These are phyloP conservation scores for Myiozetetes cayanensis DNA, from an alignment of 2,113 vertebrate genomes.

Conservation along the genomic window DNA sequence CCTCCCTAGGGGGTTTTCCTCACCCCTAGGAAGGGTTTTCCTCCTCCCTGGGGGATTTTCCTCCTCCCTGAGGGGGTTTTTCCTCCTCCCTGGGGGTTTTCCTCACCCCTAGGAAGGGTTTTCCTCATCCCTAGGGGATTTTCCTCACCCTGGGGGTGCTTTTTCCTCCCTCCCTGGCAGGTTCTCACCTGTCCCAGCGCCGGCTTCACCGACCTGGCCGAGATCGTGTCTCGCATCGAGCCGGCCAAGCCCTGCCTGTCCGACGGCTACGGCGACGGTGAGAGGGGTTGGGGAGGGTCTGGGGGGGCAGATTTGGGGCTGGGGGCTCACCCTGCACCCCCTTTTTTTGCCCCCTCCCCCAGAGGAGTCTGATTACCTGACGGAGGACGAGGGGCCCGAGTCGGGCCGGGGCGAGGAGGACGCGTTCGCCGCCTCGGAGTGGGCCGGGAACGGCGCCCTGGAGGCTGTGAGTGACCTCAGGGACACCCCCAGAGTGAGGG, in stretches of 20 bases:
- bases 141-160: too few species aligned
- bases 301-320: not conserved
- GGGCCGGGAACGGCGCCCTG: slow-evolving; percentile 72
- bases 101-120: too few species aligned
- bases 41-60: too few species aligned
- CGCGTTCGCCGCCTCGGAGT: slow-evolving; percentile 69
- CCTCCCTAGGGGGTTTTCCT: too few species aligned
- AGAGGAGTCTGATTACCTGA: slow-evolving; percentile 90
- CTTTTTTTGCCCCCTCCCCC: slow-evolving; percentile 41
- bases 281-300: not conserved
- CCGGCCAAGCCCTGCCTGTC: slow-evolving; percentile 82
- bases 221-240: slow-evolving; percentile 93
- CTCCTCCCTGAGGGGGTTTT: too few species aligned
- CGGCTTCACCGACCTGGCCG: slow-evolving; percentile 93
- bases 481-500: not conserved
- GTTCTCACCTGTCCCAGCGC: slow-evolving; percentile 80
- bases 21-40: too few species aligned
- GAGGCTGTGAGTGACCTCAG: slow-evolving; percentile 72
- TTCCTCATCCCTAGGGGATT: too few species aligned
- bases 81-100: too few species aligned
- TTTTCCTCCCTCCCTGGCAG: too few species aligned
- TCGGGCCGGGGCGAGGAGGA: slow-evolving; percentile 81
- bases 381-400: slow-evolving; percentile 87
- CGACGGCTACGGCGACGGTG: slow-evolving; percentile 63
- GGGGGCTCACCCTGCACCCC: not conserved